Evolutionary conservation across 2,113 vertebrate species (phyloP), one percentile per base, ranked within the genome.

Genomic region (Pagrus major): DNA sequence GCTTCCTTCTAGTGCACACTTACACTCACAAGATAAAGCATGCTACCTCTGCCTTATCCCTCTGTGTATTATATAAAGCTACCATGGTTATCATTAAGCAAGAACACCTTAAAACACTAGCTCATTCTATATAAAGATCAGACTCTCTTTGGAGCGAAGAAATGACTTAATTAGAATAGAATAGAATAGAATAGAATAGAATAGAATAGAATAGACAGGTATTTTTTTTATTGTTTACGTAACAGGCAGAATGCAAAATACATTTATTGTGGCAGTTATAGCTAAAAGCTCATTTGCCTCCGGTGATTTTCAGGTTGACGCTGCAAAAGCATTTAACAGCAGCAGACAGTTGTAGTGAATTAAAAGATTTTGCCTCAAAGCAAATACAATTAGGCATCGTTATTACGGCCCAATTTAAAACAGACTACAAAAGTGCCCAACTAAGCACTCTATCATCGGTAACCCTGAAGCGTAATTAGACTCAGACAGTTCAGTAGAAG

Each of bases 61-160:
- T 80, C 54, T 81, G 80, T 84, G 86, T 86, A 90, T 92, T 89
- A 86, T 71, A 74, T 90, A 92, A 91, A 85, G 65, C 76, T 86
- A 75, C 42, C 11, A 51, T 60, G 76, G 85, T 71, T 83, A 77
- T 83, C 70, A 90, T 89, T 84, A 86, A 81, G 70, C 23, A 66
- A 81, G 78, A 86, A 56, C 71, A 81, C 67, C 81, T 79, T 71
- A 81, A 82, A 82, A 84, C 63, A 64, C 18, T 69, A 46, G 51
- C 73, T 76, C 61, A 59, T 83, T 74, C 83, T 77, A 77, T 84
- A 73, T 51, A 89, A 83, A 79, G 83, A 82, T 68, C 70, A 68
- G 61, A 66, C 77, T 76, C 33, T 68, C 79, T 85, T 52, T 47
- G 60, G 52, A 79, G 55, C 33, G 52, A 59, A 80, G 31, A 44